Base-by-base conservation (phyloP, 1,140 invertebrate genomes). In the Euglossa dilemma region DNA sequence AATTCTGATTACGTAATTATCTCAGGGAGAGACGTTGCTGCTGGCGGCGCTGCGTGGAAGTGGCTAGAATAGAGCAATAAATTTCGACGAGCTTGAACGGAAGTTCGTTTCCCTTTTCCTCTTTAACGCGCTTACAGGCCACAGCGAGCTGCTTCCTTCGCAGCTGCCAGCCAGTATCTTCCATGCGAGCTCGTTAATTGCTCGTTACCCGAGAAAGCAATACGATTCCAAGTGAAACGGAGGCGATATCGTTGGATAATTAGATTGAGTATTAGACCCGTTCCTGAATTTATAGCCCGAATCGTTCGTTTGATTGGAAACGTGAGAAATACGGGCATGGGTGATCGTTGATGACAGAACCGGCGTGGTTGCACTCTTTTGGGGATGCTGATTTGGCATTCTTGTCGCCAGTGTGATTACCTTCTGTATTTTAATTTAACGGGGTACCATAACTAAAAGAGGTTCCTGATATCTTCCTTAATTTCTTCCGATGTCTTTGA, bases 1-100 rank as follows among this genome's bases (percentile, higher is more conserved):
- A 73, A 80, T 80, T 80, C 70, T 73, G 69, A 80, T 80, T 73
- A 54, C 69, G 47, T 63, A 72, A 80, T 80, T 80, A 80, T 64
- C 64, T 16, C n/a, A 47, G 43, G 9, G 36, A 71, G 36, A 71
- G 70, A 54, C 63, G 52, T 57, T 56, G 76, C n/a, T 64, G 36
- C 47, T 66, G 76, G 50, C 14, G 23, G 45, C 8, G 47, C 8
- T 36, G 4, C n/a, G 9, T 56, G 63, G 61, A 67, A 52, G 50
- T 57, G 28, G 11, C 18, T 56, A 56, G 76, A 69, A 57, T 20
- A 56, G n/a, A 78, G 64, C 64, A 47, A 78, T 78, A 78, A 78
- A 78, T 78, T 78, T 78, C n/a, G 52, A 52, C 43, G 50, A 9
- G 43, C n/a, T 47, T 28, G n/a, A 64, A 57, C 76, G 64, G 76